These are phyloP conservation scores for Solenopsis invicta DNA, from an alignment of 1,140 invertebrate species.

Conservation along the genomic window DNA sequence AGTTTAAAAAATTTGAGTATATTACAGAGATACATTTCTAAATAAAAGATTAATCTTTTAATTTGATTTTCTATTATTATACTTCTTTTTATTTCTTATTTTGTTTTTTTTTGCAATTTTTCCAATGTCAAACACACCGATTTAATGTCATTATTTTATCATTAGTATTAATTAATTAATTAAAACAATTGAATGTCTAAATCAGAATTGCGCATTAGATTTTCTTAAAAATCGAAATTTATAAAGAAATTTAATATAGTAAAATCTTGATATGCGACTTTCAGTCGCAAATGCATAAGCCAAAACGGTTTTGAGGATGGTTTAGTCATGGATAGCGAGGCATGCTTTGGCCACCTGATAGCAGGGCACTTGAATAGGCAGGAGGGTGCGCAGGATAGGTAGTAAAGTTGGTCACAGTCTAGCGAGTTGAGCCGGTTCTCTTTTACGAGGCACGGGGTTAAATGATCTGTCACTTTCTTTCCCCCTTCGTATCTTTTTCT, in stretches of 20 bases:
- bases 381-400: conserved; percentile 34
- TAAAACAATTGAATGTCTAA: no score
- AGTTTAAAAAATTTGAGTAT: no score
- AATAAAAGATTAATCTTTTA: no score
- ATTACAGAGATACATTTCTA: no score
- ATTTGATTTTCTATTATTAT: no score
- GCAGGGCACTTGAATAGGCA: conserved; percentile 16
- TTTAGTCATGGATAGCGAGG: background rate
- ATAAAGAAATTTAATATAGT: background rate
- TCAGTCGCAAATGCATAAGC: background rate
- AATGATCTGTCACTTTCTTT: conserved; percentile 83
- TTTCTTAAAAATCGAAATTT: background rate
- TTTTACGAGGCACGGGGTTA: conserved; percentile 81
- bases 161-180: no score
- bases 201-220: background rate
- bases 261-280: background rate
- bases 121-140: no score
- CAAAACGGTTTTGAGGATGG: background rate
- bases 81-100: no score
- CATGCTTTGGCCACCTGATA: conserved; percentile 29
- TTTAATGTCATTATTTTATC: no score
- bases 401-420: conserved; percentile 79
- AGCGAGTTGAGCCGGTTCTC: conserved; percentile 67
- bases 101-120: no score
- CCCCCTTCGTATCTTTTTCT: conserved; percentile 61